Percentiles rank a stretch among this genome's conserved stretches.
Evolutionary conservation across 30 jellyfish, hydroid and myxozoan genomes (phyloP).

Genomic region (Phacellophora camtschatica): DNA sequence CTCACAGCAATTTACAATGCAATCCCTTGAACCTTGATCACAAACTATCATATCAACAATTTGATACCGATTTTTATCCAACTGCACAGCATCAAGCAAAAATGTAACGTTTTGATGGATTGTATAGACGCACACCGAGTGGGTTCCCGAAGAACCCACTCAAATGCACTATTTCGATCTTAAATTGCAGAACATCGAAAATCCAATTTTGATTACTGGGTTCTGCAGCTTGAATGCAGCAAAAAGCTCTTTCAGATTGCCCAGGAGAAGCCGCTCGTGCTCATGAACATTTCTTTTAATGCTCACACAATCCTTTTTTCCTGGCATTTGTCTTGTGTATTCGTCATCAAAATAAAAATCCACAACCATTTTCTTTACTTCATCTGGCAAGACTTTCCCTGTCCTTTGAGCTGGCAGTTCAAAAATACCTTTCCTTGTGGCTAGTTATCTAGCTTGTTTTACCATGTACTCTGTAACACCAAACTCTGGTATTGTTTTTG

Average conservation of each 20-base stretch:
- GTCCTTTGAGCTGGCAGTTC: conserved; percentile 12
- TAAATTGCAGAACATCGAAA: conserved; percentile 67
- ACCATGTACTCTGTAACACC: conserved; percentile 32
- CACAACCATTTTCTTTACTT: not conserved
- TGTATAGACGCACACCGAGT: conserved; percentile 80
- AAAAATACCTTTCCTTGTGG: conserved; percentile 16
- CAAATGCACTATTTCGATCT: conserved; percentile 74
- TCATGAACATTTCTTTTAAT: conserved; percentile 18
- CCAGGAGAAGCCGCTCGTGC: conserved; percentile 52
- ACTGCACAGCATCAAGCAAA: conserved; percentile 28
- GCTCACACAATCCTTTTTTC: conserved; percentile 61
- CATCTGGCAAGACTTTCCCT: not conserved
- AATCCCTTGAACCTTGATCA: conserved; percentile 49
- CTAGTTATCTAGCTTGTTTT: conserved; percentile 29
- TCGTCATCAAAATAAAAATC: conserved; percentile 45
- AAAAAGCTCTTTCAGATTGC: conserved; percentile 40
- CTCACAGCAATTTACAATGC: conserved; percentile 71
- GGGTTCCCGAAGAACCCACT: conserved; percentile 79
- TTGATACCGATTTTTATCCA: conserved; percentile 19
- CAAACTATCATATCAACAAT: conserved; percentile 46
- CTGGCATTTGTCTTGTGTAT: conserved; percentile 58
- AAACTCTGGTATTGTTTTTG: conserved; percentile 4
- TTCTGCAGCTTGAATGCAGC: conserved; percentile 23
- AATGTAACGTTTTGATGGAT: conserved; percentile 57
- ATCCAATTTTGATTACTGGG: conserved; percentile 46